Percentiles rank a stretch among this genome's conserved stretches.
Evolutionary conservation across 2,888 invertebrate genomes (phyloP).

Genomic region (Cheilosia vulpina): DNA sequence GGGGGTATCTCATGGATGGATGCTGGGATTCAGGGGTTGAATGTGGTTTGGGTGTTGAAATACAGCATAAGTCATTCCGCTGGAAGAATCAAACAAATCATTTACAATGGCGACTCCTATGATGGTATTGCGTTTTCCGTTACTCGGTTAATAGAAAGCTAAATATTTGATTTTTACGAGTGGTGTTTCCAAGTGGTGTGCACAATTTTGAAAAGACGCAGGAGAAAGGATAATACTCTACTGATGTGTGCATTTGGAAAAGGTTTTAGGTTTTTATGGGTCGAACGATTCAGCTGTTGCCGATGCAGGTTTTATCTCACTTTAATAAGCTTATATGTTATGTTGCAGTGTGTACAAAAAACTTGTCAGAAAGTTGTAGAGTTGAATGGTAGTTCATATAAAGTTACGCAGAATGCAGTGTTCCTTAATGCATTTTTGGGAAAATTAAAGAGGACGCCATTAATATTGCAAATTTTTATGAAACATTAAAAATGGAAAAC

Average conservation of each 20-base stretch:
- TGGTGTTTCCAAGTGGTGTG: background rate
- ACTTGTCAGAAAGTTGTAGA: too few relatives aligned
- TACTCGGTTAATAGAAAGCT: slow-evolving; percentile 12
- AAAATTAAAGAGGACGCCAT: too few relatives aligned
- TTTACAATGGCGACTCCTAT: slow-evolving; percentile 21
- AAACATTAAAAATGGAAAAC: too few relatives aligned
- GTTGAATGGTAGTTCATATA: too few relatives aligned
- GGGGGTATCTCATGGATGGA: background rate
- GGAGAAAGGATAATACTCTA: background rate
- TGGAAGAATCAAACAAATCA: slow-evolving; percentile 11
- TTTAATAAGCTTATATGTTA: too few relatives aligned
- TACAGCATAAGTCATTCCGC: slow-evolving; percentile 11
- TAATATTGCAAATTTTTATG: too few relatives aligned
- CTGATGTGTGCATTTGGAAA: background rate
- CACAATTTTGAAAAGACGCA: slow-evolving; percentile 2
- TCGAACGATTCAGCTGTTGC: slow-evolving; percentile 3
- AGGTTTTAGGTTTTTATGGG: background rate
- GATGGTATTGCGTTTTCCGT: slow-evolving; percentile 4
- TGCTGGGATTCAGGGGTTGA: slow-evolving; percentile 29
- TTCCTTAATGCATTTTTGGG: too few relatives aligned
- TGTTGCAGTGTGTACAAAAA: too few relatives aligned
- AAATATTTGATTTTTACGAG: slow-evolving; percentile 10
- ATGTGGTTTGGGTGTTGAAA: slow-evolving; percentile 16
- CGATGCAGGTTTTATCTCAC: background rate
- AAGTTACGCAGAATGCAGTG: too few relatives aligned